Percentiles rank a stretch among this genome's conserved stretches.
phyloP scores from a whole-genome alignment of 1,140 invertebrate genomes.

The Limonius californicus region DNA sequence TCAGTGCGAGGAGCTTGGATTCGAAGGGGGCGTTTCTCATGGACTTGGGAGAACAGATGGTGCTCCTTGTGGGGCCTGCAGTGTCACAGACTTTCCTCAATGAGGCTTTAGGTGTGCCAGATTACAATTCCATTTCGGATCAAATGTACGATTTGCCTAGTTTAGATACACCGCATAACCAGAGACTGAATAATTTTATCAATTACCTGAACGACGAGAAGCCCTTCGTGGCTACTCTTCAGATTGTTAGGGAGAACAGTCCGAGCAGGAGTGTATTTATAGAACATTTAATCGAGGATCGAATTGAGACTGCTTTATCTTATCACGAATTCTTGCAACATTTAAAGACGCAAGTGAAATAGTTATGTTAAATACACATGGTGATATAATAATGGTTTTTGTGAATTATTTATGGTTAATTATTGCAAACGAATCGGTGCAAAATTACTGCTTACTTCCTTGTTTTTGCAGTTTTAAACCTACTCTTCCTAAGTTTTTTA shows the following conservation, averaged over 20 bases:
- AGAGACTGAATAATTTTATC: conserved; percentile 76
- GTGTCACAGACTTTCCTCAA: conserved; percentile 73
- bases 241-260: conserved; percentile 90
- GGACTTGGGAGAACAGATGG: conserved; percentile 80
- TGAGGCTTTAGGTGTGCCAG: conserved; percentile 59
- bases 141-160: conserved; percentile 73
- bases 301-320: conserved; percentile 87
- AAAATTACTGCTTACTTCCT: background rate
- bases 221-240: conserved; percentile 70
- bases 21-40: conserved; percentile 87
- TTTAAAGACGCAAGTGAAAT: conserved; percentile 88
- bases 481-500: background rate
- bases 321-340: conserved; percentile 99
- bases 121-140: conserved; percentile 55
- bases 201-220: conserved; percentile 80
- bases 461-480: background rate
- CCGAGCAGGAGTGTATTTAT: conserved; percentile 76
- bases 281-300: conserved; percentile 89
- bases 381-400: background rate
- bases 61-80: conserved; percentile 82
- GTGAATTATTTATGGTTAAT: background rate
- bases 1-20: conserved; percentile 71
- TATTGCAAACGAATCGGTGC: background rate
- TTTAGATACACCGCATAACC: conserved; percentile 71
- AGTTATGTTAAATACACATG: conserved; percentile 17